A percentile compares a stretch with the other conserved stretches of the same genome.
Evolutionary conservation across 2,888 invertebrate genomes (phyloP).

Genomic region (Himalopsyche kuldschensis): DNA sequence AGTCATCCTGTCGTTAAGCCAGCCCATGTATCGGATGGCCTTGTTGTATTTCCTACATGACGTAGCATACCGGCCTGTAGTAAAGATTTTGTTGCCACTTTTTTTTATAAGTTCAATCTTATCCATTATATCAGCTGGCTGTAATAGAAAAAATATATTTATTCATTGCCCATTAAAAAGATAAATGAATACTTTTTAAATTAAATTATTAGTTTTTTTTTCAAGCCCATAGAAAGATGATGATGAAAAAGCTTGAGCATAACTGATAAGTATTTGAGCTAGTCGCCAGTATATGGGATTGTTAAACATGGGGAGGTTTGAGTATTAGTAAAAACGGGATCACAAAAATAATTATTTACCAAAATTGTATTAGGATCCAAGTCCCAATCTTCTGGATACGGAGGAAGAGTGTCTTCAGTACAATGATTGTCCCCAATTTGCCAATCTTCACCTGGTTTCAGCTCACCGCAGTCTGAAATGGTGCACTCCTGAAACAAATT

Average conservation of each 20-base stretch:
- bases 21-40: slow-evolving; percentile 70
- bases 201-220: too few relatives aligned
- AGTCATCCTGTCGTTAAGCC: slow-evolving; percentile 44
- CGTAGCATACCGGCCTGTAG: slow-evolving; percentile 60
- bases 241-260: too few relatives aligned
- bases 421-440: slow-evolving; percentile 70
- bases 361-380: slow-evolving; percentile 41
- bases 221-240: too few relatives aligned
- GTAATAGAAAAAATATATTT: slow-evolving; percentile 35
- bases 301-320: too few relatives aligned
- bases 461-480: slow-evolving; percentile 76
- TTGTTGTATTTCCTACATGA: slow-evolving; percentile 80
- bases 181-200: too few relatives aligned
- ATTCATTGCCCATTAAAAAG: background rate
- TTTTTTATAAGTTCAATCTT: slow-evolving; percentile 66
- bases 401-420: slow-evolving; percentile 70
- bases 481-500: slow-evolving; percentile 58
- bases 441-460: slow-evolving; percentile 62
- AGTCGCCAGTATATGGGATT: too few relatives aligned
- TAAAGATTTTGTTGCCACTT: slow-evolving; percentile 73
- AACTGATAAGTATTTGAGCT: too few relatives aligned
- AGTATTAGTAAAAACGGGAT: background rate
- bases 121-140: slow-evolving; percentile 56
- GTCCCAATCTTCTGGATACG: slow-evolving; percentile 77
- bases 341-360: background rate